Base-by-base conservation (phyloP, 2,888 invertebrate species). In the Microctonus hyperodae region DNA sequence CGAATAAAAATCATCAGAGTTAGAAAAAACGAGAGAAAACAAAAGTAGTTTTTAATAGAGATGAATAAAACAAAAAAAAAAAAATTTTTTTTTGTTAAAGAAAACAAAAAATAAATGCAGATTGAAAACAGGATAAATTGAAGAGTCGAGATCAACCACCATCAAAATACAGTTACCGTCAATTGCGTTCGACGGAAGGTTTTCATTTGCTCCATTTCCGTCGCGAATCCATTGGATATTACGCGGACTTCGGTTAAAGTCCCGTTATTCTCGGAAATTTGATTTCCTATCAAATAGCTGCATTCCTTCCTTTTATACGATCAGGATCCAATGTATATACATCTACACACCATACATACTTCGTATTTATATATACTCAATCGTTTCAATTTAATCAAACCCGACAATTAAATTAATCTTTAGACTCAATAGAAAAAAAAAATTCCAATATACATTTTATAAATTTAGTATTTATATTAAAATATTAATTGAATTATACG, bases 141-240 rank as follows among this genome's bases (percentile, higher is more conserved):
- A 53, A 53, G 28, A 10, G 28, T 25, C 5, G 13, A 48, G 20
- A 44, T 60, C 11, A 35, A 33, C 33, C 22, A 35, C 40, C 40
- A 63, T 64, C 64, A 64, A 48, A 64, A 64, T 51, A 64, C 50
- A 57, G 57, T 64, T 64, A 57, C 64, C 44, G 31, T 55, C 64
- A 58, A 64, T 64, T 64, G 58, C 64, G 48, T 28, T 28, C 28
- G 56, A 63, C 63, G 64, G 64, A 64, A 64, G 58, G 37, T 48
- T 58, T 64, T 64, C 64, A 64, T 64, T 58, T 48, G 58, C 58
- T 64, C 58, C 48, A 64, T 64, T 64, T 64, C 64, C 64, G 58
- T 58, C 58, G 61, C 44, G 40, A 63, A 63, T 63, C 55, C 55
- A 56, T 55, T 28, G 63, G 63, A 63, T 63, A 63, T 63, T 56